Base-by-base conservation (phyloP, 2,113 vertebrate genomes). In the Chionis minor region DNA sequence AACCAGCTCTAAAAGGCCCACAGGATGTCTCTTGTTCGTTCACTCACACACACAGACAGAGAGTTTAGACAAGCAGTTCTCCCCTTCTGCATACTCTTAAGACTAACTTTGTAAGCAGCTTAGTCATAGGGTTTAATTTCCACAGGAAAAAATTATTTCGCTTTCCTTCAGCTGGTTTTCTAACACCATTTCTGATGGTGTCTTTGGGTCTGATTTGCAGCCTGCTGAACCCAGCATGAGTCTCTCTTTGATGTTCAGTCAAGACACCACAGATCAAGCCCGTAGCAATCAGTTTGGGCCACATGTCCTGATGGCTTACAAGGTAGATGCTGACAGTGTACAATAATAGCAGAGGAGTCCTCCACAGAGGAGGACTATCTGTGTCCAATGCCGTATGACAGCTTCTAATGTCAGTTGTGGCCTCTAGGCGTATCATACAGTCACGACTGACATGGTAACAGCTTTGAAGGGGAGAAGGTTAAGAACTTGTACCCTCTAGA, bases 1-100 rank as follows among this genome's bases (percentile, higher is more conserved):
- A 92, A 95, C 88, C 90, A 86, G 75, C 86, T 75, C 92, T 79
- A 58, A 88, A 80, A 90, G 61, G 56, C 84, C 30, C 63, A 73
- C 63, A 62, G 70, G 81, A 81, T 71, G 69, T 74, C 79, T 94
- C 88, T 69, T 72, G 56, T 61, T 91, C 63, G 20, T 79, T 88
- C 79, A 44, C 55, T 69, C 40, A 75, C 35, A 73, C 13, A 78
- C 35, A 75, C 67, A 88, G 61, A 61, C 35, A 49, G 14, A 66
- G 61, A 55, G 61, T 90, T 92, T 61, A 86, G 75, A 70, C 72
- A 92, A 90, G 88, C 54, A 71, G 7, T 63, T 71, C 66, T 33
- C 12, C 8, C 9, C 26, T 35, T 32, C 62, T 3, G 2, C 54
- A 26, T 49, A 47, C 35, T 91, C 73, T 58, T 65, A 45, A 49